Conservation (phyloP, 2,113 vertebrate species). For the Leucoraja erinaceus region DNA sequence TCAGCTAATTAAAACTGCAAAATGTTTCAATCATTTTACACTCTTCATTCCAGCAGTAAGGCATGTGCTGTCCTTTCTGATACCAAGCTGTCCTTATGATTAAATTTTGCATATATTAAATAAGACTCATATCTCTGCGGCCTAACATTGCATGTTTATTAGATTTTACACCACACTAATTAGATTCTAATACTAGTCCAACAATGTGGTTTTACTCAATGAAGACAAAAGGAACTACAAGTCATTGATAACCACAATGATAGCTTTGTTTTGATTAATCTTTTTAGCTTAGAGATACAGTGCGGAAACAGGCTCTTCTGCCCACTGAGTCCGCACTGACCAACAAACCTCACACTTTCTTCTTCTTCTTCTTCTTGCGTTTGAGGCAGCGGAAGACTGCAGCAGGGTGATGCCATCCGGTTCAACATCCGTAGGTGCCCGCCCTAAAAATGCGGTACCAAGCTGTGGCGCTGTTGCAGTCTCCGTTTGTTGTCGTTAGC, state of each 20-base stretch:
- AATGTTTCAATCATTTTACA: not conserved
- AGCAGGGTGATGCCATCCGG: too few species aligned
- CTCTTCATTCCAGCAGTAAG: not conserved
- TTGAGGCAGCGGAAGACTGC: too few species aligned
- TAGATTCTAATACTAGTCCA: not conserved
- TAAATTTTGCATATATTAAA: not conserved
- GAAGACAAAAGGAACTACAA: not conserved
- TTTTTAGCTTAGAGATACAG: not conserved
- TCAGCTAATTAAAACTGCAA: constrained; percentile 23
- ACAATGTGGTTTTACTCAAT: not conserved
- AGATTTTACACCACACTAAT: not conserved
- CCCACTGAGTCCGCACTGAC: too few species aligned
- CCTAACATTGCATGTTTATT: not conserved
- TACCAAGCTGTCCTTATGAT: not conserved
- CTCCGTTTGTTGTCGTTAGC: too few species aligned
- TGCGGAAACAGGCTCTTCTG: not conserved
- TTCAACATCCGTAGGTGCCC: too few species aligned
- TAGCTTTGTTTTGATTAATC: not conserved
- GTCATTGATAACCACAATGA: not conserved
- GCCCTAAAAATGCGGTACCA: too few species aligned
- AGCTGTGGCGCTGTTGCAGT: too few species aligned
- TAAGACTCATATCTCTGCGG: not conserved
- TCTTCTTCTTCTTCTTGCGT: too few species aligned
- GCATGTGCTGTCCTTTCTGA: not conserved
- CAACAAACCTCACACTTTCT: too few species aligned